These are phyloP conservation scores for Tenthredo distinguenda DNA, from an alignment of 2,888 invertebrate genomes.

Conservation along the genomic window DNA sequence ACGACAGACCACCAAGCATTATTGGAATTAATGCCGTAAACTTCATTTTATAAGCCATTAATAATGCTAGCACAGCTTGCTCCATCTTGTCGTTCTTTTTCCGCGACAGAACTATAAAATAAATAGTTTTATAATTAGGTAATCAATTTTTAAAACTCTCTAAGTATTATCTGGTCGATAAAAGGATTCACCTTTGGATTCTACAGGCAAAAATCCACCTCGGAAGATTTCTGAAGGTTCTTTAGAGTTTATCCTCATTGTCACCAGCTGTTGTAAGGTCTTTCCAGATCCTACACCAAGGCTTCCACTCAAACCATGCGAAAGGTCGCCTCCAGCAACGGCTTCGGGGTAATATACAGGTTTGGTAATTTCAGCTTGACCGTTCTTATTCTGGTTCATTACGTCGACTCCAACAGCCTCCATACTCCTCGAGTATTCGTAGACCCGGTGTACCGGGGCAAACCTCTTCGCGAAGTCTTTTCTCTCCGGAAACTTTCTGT, in stretches of 20 bases:
- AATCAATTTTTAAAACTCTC: neutral
- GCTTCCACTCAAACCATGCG: neutral
- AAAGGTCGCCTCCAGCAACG: neutral
- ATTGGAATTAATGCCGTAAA: constrained; percentile 89
- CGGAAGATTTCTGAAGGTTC: neutral
- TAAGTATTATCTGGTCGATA: neutral
- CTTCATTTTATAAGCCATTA: constrained; percentile 91
- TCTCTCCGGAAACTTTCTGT: neutral
- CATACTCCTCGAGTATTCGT: constrained; percentile 33
- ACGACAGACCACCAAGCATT: constrained; percentile 84
- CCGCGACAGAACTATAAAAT: constrained; percentile 53
- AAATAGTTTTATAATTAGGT: neutral
- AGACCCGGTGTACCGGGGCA: neutral
- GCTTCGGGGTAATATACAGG: neutral
- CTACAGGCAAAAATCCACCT: neutral
- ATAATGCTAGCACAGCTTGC: constrained; percentile 86
- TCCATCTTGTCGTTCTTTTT: constrained; percentile 81
- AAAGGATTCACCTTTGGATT: constrained; percentile 3
- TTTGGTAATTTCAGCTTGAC: neutral
- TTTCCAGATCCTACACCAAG: neutral
- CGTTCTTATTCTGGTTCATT: neutral
- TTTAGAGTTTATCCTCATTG: constrained; percentile 18
- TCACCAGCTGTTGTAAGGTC: neutral
- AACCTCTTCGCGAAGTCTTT: neutral
- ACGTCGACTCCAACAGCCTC: neutral